These are phyloP conservation scores for Pachliopta kotzebuea DNA, from an alignment of 2,888 invertebrate genomes.

Conservation along the genomic window DNA sequence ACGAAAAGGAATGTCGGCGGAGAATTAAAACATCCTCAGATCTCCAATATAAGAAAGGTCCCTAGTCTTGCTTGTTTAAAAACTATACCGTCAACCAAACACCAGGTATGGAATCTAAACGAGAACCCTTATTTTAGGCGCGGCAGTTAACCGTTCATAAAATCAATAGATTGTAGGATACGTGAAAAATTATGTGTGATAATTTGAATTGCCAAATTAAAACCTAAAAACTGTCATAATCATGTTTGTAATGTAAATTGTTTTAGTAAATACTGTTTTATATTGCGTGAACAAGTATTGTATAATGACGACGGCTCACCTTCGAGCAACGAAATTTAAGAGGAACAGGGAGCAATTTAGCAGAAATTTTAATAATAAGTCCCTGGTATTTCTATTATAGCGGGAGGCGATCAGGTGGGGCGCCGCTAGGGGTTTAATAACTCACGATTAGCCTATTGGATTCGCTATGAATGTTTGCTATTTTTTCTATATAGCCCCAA, in stretches of 20 bases:
- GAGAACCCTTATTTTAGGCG: no score
- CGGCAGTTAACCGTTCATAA: no score
- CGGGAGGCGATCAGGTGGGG: conserved; percentile 77
- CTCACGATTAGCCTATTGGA: conserved; percentile 80
- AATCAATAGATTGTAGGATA: no score
- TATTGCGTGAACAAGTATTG: conserved; percentile 28
- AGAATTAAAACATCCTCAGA: not conserved
- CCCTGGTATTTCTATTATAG: conserved; percentile 80
- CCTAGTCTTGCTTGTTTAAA: no score
- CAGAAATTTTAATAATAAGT: conserved; percentile 82
- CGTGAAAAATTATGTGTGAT: no score
- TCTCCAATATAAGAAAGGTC: no score
- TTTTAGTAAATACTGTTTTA: not conserved
- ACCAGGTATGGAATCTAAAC: no score
- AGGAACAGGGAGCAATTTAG: conserved; percentile 76
- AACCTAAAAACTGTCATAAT: no score
- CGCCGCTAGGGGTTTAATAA: conserved; percentile 75
- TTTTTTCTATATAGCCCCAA: conserved; percentile 73
- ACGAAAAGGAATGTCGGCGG: not conserved
- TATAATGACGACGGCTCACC: conserved; percentile 53
- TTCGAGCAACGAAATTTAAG: conserved; percentile 65
- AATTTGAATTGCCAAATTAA: no score
- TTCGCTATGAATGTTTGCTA: conserved; percentile 78
- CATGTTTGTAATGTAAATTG: not conserved
- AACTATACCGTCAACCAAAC: no score